A percentile compares a stretch with the other conserved stretches of the same genome.
Evolutionary conservation across 1,140 invertebrate genomes (phyloP).

Genomic region (Drosophila parabipectinata): DNA sequence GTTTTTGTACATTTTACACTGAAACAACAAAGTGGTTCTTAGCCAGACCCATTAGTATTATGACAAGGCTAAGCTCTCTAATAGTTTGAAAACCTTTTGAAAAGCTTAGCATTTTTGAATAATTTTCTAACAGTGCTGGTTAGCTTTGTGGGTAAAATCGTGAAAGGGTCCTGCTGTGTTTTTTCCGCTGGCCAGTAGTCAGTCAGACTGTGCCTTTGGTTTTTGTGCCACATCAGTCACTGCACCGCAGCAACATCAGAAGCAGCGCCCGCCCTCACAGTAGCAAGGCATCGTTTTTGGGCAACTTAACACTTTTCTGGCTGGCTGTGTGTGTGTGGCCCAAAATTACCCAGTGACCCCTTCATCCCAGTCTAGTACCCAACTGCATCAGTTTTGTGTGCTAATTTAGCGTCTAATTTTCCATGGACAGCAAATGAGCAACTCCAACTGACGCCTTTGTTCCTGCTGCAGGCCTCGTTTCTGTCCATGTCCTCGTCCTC

Average conservation of each 20-base stretch:
- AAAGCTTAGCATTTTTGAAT: too few relatives aligned
- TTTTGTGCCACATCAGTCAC: slow-evolving; percentile 74
- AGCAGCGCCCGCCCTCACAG: slow-evolving; percentile 16
- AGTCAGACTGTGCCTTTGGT: slow-evolving; percentile 44
- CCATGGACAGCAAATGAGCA: slow-evolving; percentile 71
- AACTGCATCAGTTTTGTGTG: slow-evolving; percentile 68
- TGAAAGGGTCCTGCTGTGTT: slow-evolving; percentile 37
- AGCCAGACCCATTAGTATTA: background rate
- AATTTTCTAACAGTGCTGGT: background rate
- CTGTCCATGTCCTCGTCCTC: background rate
- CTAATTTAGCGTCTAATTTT: slow-evolving; percentile 80
- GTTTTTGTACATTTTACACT: slow-evolving; percentile 61
- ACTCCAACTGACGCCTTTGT: slow-evolving; percentile 22
- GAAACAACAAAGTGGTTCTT: background rate
- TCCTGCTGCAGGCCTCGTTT: slow-evolving; percentile 48
- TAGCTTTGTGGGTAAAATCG: slow-evolving; percentile 1
- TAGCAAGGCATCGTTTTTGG: slow-evolving; percentile 46
- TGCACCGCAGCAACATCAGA: slow-evolving; percentile 69
- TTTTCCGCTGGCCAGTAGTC: slow-evolving; percentile 49
- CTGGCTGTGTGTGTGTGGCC: background rate
- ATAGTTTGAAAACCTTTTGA: too few relatives aligned
- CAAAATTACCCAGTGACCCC: background rate
- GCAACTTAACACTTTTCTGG: slow-evolving; percentile 49
- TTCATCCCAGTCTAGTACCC: background rate
- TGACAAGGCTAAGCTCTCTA: too few relatives aligned